Percentiles rank a stretch among this genome's conserved stretches.
Conservation (phyloP, 2,888 invertebrate species). For the Siphlonurus alternatus region DNA sequence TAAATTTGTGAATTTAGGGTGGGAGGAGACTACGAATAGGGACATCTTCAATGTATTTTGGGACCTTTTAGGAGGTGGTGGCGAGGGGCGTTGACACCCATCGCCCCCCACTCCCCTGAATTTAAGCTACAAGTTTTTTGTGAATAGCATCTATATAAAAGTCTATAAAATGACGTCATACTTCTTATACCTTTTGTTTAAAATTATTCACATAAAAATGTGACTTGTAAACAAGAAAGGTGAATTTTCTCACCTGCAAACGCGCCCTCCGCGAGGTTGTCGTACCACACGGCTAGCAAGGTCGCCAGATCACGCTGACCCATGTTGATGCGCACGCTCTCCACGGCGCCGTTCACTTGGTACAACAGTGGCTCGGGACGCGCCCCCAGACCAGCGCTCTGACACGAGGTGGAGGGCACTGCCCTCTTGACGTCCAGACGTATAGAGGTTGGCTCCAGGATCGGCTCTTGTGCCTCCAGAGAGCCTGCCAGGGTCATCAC, state of each 20-base stretch:
- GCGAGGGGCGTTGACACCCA: too few species aligned
- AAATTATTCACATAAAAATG: too few species aligned
- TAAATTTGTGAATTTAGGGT: too few species aligned
- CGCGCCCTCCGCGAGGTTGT: constrained; percentile 38
- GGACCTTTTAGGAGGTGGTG: too few species aligned
- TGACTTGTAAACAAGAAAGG: too few species aligned
- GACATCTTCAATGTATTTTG: too few species aligned
- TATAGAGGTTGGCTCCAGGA: constrained; percentile 53
- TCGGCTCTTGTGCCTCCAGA: constrained; percentile 58
- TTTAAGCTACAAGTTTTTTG: too few species aligned
- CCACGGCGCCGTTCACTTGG: constrained; percentile 48
- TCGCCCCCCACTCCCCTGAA: too few species aligned
- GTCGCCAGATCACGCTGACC: constrained; percentile 60
- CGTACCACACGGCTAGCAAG: constrained; percentile 49
- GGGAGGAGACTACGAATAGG: too few species aligned
- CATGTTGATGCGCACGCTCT: constrained; percentile 46
- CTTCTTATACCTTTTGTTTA: not conserved
- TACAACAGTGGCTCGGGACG: constrained; percentile 26
- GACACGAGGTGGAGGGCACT: constrained; percentile 25
- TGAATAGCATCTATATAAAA: too few species aligned
- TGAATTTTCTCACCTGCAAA: constrained; percentile 15
- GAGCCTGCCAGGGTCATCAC: constrained; percentile 53
- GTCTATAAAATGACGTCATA: not conserved
- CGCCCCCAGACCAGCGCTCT: constrained; percentile 21
- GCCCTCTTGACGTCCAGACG: constrained; percentile 55